Base-by-base conservation (phyloP, 2,797 vertebrate species). In the Poecile montanus region DNA sequence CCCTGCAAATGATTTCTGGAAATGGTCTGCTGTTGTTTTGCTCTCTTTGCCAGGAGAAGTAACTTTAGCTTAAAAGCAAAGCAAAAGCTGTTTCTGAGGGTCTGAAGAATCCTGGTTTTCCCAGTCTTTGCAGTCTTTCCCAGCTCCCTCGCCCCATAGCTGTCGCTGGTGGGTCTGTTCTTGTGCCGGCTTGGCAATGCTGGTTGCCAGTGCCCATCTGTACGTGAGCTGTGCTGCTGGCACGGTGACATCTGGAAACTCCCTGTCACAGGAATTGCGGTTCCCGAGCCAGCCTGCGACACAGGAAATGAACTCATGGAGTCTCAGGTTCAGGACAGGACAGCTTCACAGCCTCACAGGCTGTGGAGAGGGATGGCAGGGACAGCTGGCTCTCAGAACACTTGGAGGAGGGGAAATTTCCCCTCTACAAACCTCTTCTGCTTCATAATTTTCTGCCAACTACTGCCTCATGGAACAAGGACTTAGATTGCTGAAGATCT, bases 301-400 rank as follows among this genome's bases (percentile, higher is more conserved):
- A 20, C 23, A 76, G 83, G 89, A 96, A 91, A 84, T 85, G 91
- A 95, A 81, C 68, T 84, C 71, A 42, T 51, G 58, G 62, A 72
- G 72, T 79, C 63, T 85, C 51, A 42, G 82, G 48, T 85, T 81
- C 38, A 36, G 94, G 75, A 91, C 10, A 50, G 78, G 57, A 40
- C 77, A 94, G 65, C 71, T 92, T 85, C 48, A 72, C 77, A 32
- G 5, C 48, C 47, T 76, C 3, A 2, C 5, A 7, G 23, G 26
- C 45, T 93, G 70, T 22, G 2, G 36, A 60, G 45, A 25, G 66
- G 54, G 47, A 23, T 81, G 65, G 23, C 63, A 72, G 88, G 51
- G 70, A n/a, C 29, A 50, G 34, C 40, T 78, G 30, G 30, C 48
- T 75, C 56, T 88, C 53, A 66, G 32, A 85, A 51, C 20, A 5